Evolutionary conservation across 2,888 invertebrate species (phyloP), one percentile per base, ranked within the genome.

Genomic region (Aphidius colemani): DNA sequence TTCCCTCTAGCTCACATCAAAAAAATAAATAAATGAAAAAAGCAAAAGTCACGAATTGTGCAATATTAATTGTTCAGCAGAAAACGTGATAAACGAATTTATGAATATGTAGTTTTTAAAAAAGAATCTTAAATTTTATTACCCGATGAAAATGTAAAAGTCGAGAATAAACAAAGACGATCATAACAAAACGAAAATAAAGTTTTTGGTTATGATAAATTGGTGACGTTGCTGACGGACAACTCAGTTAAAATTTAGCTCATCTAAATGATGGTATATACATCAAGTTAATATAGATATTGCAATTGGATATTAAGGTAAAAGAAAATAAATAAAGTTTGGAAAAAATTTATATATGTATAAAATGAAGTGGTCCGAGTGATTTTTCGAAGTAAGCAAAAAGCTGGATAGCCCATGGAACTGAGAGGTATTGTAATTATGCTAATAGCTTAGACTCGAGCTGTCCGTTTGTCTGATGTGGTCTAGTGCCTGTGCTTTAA

Each of bases 391-490:
- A 79, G 80, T 80, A 80, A 80, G 77, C 78, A 77, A 75, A 78
- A 78, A 79, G 78, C 78, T 77, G 77, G 74, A 74, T 72, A 71
- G 74, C 72, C 75, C 30, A 30, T 30, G 30, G 5, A 30, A 30
- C 30, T 75, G 75, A 77, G 77, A 76, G 66, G 80, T 80, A 81
- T 81, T 80, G 79, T 81, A 81, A 81, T 81, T 81, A 81, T 80
- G 80, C 81, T 81, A 81, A 81, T 78, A 81, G 81, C 81, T 76
- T 76, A 74, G 74, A 74, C 67, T 18, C 44, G 7, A 46, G 9
- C 11, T 45, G 30, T n/a, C 46, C 39, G 18, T 70, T 71, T 78
- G 62, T 75, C 71, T 79, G 81, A 80, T 80, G 80, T 79, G 81
- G 77, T 75, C 69, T 70, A 67, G 57, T 57, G 46, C 43, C 53